Evolutionary conservation across 1,140 invertebrate genomes (phyloP).

Genomic region (Lordiphosa mommai): DNA sequence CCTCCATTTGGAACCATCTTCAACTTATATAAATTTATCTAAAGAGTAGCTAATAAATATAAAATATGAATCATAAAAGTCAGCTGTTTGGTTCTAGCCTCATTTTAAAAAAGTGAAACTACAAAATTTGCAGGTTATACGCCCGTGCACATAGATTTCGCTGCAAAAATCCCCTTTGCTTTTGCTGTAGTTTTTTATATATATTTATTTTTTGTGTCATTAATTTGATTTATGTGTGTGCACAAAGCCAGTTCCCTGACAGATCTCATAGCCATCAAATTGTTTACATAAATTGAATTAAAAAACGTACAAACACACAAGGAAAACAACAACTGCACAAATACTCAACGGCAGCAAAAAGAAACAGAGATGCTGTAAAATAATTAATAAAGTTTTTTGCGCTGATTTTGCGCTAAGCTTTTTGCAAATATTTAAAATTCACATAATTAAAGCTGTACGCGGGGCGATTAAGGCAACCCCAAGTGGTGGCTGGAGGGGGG

Average conservation of each 20-base stretch:
- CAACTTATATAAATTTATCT: too few relatives aligned
- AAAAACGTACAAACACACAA: slow-evolving; percentile 44
- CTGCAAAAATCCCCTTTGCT: too few relatives aligned
- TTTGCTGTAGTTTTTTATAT: slow-evolving; percentile 7
- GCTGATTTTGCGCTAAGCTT: slow-evolving; percentile 71
- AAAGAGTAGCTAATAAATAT: too few relatives aligned
- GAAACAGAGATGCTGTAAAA: slow-evolving; percentile 66
- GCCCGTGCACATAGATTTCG: slow-evolving; percentile 5
- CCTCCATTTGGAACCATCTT: too few relatives aligned
- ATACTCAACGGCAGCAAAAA: slow-evolving; percentile 21
- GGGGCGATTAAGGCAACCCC: slow-evolving; percentile 46
- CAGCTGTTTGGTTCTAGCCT: too few relatives aligned
- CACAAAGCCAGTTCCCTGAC: slow-evolving; percentile 50
- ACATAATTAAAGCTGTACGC: slow-evolving; percentile 69
- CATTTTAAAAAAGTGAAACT: too few relatives aligned
- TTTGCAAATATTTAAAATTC: slow-evolving; percentile 78
- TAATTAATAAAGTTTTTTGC: slow-evolving; percentile 77
- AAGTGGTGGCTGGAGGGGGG: neutral
- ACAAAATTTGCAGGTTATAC: too few relatives aligned
- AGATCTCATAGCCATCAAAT: slow-evolving; percentile 34
- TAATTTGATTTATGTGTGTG: slow-evolving; percentile 72
- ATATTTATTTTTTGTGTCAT: slow-evolving; percentile 58
- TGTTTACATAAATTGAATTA: slow-evolving; percentile 78
- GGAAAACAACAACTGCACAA: slow-evolving; percentile 28
- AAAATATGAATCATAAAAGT: too few relatives aligned